Evolutionary conservation across 2,888 invertebrate genomes (phyloP).

Genomic region (Neoscelio sp.): DNA sequence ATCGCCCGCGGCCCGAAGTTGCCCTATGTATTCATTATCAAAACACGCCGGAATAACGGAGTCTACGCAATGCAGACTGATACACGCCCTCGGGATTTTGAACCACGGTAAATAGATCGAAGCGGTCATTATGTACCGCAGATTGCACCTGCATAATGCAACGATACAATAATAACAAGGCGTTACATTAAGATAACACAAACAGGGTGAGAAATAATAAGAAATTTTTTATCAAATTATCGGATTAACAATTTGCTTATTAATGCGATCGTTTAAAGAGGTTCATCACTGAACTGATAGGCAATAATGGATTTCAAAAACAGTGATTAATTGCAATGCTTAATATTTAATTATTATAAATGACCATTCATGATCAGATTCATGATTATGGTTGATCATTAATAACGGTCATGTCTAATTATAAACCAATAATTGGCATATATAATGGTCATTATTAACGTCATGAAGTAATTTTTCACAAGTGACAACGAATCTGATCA

Average conservation of each 20-base stretch:
- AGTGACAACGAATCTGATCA: no score
- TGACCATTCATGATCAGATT: no score
- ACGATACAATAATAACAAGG: conserved; percentile 59
- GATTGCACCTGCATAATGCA: conserved; percentile 64
- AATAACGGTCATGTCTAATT: no score
- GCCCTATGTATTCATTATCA: conserved; percentile 63
- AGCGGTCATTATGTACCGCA: conserved; percentile 58
- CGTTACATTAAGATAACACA: conserved; percentile 63
- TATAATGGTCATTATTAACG: no score
- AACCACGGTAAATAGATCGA: conserved; percentile 59
- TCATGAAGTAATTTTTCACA: no score
- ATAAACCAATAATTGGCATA: no score
- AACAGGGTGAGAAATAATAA: conserved; percentile 56
- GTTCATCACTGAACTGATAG: no score
- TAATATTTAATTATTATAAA: no score
- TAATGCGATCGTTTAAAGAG: conserved; percentile 32
- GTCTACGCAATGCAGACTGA: conserved; percentile 50
- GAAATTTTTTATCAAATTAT: conserved; percentile 43
- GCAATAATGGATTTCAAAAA: no score
- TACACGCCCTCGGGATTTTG: conserved; percentile 57
- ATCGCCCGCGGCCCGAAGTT: conserved; percentile 59
- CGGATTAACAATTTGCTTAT: conserved; percentile 33
- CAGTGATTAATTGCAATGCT: no score
- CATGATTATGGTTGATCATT: no score
- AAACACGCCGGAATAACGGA: conserved; percentile 48